phyloP scores from a whole-genome alignment of 2,113 vertebrate genomes.

The Crotophaga sulcirostris region DNA sequence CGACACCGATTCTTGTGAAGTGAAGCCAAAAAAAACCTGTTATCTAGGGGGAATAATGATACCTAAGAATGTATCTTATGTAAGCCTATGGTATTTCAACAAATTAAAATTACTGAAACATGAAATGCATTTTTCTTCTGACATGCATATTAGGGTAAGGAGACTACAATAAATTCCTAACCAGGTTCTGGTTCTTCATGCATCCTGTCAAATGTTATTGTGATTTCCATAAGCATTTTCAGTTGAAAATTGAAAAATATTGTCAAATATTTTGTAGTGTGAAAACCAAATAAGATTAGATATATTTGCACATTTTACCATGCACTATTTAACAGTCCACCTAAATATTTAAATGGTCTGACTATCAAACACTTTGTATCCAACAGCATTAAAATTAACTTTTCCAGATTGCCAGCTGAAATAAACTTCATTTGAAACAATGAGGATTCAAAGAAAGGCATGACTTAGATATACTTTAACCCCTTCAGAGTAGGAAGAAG shows the following conservation, averaged over 20 bases:
- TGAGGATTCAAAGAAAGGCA: neutral
- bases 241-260: neutral
- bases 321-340: neutral
- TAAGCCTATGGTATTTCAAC: neutral
- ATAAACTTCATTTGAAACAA: neutral
- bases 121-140: neutral
- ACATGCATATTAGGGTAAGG: neutral
- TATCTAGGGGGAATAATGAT: neutral
- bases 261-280: neutral
- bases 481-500: neutral
- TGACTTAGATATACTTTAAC: neutral
- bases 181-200: neutral
- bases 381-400: neutral
- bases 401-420: neutral
- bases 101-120: neutral
- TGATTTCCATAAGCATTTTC: neutral
- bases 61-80: neutral
- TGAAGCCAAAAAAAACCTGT: neutral
- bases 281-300: neutral
- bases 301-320: neutral
- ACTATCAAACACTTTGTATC: neutral
- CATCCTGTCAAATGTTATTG: neutral
- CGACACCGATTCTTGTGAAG: neutral
- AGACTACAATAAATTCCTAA: neutral
- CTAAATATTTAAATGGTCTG: neutral